Conservation (phyloP, 2,113 vertebrate genomes). For the Aleadryas rufinucha region DNA sequence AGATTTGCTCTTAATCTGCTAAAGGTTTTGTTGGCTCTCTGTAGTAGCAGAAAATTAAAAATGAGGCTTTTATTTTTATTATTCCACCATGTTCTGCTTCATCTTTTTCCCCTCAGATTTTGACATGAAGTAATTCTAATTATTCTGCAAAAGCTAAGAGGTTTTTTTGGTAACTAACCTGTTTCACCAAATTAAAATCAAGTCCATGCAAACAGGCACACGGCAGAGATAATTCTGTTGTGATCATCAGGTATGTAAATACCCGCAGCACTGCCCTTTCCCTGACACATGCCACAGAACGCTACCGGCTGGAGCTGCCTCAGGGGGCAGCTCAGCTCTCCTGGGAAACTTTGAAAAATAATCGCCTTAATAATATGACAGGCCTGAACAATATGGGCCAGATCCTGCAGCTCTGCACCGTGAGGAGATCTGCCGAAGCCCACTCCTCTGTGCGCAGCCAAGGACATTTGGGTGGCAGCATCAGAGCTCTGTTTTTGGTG, state of each 20-base stretch:
- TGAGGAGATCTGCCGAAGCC: accelerated
- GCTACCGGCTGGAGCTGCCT: conserved; percentile 9
- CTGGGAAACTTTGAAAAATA: conserved; percentile 40
- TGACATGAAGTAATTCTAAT: conserved; percentile 24
- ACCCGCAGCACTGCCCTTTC: conserved; percentile 22
- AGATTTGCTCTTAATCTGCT: conserved; percentile 60
- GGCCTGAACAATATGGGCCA: conserved; percentile 7
- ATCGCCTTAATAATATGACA: neutral
- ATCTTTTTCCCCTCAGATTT: neutral
- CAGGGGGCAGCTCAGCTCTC: neutral
- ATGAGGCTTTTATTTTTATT: conserved; percentile 29
- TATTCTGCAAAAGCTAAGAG: neutral
- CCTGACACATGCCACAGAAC: conserved; percentile 7
- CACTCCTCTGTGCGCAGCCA: accelerated
- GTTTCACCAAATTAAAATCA: conserved; percentile 31
- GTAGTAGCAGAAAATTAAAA: conserved; percentile 42
- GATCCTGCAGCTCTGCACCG: neutral
- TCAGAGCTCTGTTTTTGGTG: neutral
- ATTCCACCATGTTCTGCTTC: neutral
- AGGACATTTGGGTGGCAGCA: neutral
- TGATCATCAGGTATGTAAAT: conserved; percentile 53
- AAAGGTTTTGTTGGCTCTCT: conserved; percentile 49
- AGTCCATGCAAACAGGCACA: neutral
- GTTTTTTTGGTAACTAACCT: conserved; percentile 4
- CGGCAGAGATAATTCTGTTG: neutral